Evolutionary conservation across 2,888 invertebrate genomes (phyloP).

Genomic region (Meliscaeva auricollis): DNA sequence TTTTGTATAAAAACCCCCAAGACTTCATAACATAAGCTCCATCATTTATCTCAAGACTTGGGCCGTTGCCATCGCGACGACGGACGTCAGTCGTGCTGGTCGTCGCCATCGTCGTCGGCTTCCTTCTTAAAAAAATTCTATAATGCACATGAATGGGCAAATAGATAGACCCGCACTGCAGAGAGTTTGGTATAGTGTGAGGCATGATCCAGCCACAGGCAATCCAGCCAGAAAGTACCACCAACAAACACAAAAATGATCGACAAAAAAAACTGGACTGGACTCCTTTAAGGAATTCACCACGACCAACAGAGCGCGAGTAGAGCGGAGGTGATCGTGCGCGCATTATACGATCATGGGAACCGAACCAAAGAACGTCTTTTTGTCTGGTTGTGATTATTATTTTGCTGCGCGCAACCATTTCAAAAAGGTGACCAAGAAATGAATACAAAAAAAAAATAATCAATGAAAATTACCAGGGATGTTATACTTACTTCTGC

Average conservation of each 20-base stretch:
- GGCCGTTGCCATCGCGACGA: background rate
- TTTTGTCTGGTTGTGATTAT: slow-evolving; percentile 44
- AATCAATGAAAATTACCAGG: background rate
- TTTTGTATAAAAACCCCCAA: background rate
- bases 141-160: slow-evolving; percentile 65
- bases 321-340: slow-evolving; percentile 58
- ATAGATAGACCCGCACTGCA: slow-evolving; percentile 32
- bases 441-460: background rate
- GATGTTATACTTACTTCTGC: slow-evolving; percentile 31
- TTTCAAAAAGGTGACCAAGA: slow-evolving; percentile 9
- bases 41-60: slow-evolving; percentile 60
- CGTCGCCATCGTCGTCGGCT: slow-evolving; percentile 12
- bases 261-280: slow-evolving; percentile 61
- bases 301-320: slow-evolving; percentile 15
- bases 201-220: slow-evolving; percentile 20
- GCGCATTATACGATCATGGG: slow-evolving; percentile 69
- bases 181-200: slow-evolving; percentile 10
- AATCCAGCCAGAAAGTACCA: slow-evolving; percentile 31
- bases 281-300: slow-evolving; percentile 62
- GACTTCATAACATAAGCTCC: slow-evolving; percentile 43
- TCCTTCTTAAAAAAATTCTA: slow-evolving; percentile 48
- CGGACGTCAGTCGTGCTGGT: background rate
- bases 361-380: slow-evolving; percentile 45
- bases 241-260: slow-evolving; percentile 31
- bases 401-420: slow-evolving; percentile 26